These are phyloP conservation scores for Tadarida brasiliensis DNA, from an alignment of 2,797 vertebrate species.

Conservation along the genomic window DNA sequence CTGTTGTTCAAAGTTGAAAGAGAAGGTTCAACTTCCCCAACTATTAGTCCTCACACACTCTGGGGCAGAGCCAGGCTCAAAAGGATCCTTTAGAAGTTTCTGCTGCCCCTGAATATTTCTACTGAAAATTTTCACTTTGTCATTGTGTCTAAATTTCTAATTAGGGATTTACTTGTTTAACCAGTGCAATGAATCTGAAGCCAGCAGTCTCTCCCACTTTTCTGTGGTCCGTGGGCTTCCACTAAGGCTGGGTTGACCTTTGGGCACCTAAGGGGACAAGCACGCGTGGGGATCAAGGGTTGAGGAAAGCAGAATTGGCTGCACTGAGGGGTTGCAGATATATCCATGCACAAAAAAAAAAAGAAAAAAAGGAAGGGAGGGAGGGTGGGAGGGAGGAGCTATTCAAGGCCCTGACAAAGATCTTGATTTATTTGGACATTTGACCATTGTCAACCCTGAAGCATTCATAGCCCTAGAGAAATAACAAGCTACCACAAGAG, in stretches of 20 bases:
- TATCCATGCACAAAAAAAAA: too few relatives aligned
- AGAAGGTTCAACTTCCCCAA: background rate
- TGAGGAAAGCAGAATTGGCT: background rate
- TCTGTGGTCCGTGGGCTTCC: background rate
- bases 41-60: background rate
- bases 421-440: too few relatives aligned
- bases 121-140: background rate
- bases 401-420: too few relatives aligned
- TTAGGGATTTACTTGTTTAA: background rate
- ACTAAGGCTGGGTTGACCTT: background rate
- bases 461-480: too few relatives aligned
- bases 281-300: background rate
- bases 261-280: background rate
- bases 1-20: slow-evolving; percentile 1
- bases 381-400: too few relatives aligned
- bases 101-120: background rate
- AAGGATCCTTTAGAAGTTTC: background rate
- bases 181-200: background rate
- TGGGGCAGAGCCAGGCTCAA: background rate
- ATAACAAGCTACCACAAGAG: too few relatives aligned
- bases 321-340: background rate
- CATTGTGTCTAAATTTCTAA: background rate
- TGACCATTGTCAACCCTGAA: too few relatives aligned
- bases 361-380: too few relatives aligned
- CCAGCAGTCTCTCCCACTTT: background rate